A percentile compares a stretch with the other conserved stretches of the same genome.
Conservation (phyloP, 2,888 invertebrate genomes). For the Sceliomorpha sp. region DNA sequence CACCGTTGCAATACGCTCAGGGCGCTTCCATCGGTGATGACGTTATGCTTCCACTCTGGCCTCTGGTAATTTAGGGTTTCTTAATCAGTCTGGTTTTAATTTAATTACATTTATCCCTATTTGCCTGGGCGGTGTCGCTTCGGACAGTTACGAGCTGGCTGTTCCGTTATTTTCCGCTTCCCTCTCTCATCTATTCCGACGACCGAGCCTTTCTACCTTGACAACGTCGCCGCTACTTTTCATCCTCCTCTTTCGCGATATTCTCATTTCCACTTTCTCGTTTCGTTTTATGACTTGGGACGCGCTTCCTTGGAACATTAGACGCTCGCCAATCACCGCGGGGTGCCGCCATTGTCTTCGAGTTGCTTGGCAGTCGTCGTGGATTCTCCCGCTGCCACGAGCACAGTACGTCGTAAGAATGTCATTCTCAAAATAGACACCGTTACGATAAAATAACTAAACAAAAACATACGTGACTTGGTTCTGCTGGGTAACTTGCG, state of each 20-base stretch:
- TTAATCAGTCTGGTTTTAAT: slow-evolving; percentile 35
- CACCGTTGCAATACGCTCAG: no score
- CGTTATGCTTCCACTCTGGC: slow-evolving; percentile 1
- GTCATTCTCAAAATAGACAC: slow-evolving; percentile 35
- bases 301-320: slow-evolving; percentile 45
- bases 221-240: slow-evolving; percentile 37
- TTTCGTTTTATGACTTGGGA: slow-evolving; percentile 50
- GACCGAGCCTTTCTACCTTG: slow-evolving; percentile 26
- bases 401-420: slow-evolving; percentile 35
- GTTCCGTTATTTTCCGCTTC: slow-evolving; percentile 21
- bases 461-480: slow-evolving; percentile 36
- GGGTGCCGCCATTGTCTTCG: slow-evolving; percentile 47
- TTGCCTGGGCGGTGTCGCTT: slow-evolving; percentile 8
- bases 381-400: slow-evolving; percentile 28
- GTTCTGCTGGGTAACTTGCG: slow-evolving; percentile 9
- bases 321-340: slow-evolving; percentile 48
- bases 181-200: no score
- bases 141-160: slow-evolving; percentile 18
- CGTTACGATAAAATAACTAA: slow-evolving; percentile 27
- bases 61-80: slow-evolving; percentile 16
- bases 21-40: neutral
- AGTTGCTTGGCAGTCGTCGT: slow-evolving; percentile 39
- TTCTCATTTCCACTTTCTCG: slow-evolving; percentile 52
- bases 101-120: slow-evolving; percentile 40
- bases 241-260: slow-evolving; percentile 38